phyloP scores from a whole-genome alignment of 2,113 vertebrate genomes.

The Copsychus sechellarum region DNA sequence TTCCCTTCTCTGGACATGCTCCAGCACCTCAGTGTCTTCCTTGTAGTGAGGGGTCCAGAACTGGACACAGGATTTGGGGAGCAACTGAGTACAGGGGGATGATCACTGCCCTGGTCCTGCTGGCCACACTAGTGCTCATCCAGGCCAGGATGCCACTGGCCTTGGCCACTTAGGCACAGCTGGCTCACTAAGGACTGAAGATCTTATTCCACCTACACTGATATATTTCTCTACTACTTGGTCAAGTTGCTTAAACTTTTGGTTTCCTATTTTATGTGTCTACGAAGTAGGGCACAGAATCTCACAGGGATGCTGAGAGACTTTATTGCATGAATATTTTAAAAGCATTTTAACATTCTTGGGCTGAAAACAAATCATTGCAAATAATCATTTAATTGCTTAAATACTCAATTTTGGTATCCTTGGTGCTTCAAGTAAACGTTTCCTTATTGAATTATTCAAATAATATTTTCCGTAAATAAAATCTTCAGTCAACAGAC shows the following conservation, averaged over 20 bases:
- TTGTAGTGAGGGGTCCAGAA: not conserved
- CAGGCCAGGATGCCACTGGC: not conserved
- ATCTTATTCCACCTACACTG: not conserved
- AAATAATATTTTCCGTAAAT: not conserved
- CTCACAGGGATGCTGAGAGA: not conserved
- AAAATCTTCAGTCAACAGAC: not conserved
- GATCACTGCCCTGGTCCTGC: not conserved
- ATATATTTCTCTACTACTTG: not conserved
- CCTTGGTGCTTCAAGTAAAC: not conserved
- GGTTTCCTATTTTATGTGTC: not conserved
- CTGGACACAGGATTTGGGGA: not conserved
- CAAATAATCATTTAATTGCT: not conserved
- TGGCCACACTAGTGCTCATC: not conserved
- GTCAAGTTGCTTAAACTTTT: not conserved
- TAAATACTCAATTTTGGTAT: not conserved
- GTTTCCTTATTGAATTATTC: not conserved
- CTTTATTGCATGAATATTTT: not conserved
- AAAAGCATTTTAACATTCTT: not conserved
- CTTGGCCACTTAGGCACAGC: not conserved
- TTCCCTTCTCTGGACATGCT: too few relatives aligned
- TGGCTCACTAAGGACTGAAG: not conserved
- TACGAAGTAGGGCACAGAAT: not conserved
- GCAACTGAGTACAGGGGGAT: rapidly evolving
- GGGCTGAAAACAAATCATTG: not conserved
- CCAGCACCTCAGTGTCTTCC: rapidly evolving